Base-by-base conservation (phyloP, 2,888 invertebrate genomes). In the Eustalomyia histrio region DNA sequence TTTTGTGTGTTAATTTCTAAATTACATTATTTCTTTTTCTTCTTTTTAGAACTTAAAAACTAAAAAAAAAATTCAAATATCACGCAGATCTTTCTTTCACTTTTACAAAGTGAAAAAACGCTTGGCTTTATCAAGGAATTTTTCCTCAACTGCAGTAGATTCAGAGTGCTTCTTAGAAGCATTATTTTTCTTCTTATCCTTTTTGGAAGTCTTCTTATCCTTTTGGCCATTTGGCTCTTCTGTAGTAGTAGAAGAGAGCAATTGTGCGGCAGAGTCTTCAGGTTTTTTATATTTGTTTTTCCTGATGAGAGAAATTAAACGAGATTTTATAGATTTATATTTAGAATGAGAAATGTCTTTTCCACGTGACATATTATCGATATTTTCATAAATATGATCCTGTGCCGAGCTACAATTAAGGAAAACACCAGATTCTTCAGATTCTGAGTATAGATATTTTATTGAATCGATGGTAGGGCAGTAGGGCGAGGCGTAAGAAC, bases 61-160 rank as follows among this genome's bases (percentile, higher is more conserved):
- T 60, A 60, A 52, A 43, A 43, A 29, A 24, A 47, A 58, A 60
- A 18, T 35, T 57, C 10, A 10, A n/a, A 33, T 63, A 69, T 69
- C 69, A 69, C 63, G 17, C 18, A 12, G 67, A 39, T 53, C 24
- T 61, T 12, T 10, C 10, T 5, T n/a, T 33, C 9, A 18, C 18
- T 10, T 55, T 71, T 1, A 89, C 82, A 89, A 84, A 21, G 86
- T 87, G 50, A 89, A 74, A 39, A 86, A 87, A 39, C 88, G 84
- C 83, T 89, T 71, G 4, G 88, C 89, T 60, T 86, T 88, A 78
- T 87, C 85, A 7, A 89, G 79, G 68, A 88, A 88, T 9, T 86
- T 83, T 18, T 85, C 83, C 24, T 87, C 86, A 4, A 83, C 47
- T 0, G 24, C 33, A 1, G 6, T 17, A 2, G 29, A 16, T n/a